Conservation (phyloP, 2,113 vertebrate species). For the Pan paniscus region DNA sequence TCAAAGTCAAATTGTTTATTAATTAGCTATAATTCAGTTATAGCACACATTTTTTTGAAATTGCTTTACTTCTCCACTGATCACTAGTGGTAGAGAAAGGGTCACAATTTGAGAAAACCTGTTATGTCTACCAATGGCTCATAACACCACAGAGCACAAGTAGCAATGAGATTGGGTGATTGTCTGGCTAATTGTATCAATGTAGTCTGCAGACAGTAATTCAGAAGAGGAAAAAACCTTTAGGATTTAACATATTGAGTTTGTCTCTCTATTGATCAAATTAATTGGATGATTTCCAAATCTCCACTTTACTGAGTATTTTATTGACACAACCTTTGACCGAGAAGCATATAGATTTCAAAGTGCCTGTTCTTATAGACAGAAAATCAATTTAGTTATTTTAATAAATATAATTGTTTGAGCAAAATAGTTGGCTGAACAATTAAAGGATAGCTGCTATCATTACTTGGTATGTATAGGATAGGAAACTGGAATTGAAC, state of each 20-base stretch:
- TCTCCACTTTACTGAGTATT: slow-evolving; percentile 66
- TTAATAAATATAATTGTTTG: slow-evolving; percentile 61
- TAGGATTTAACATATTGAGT: slow-evolving; percentile 60
- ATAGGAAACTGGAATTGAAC: background rate
- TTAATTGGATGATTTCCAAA: slow-evolving; percentile 76
- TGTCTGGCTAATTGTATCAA: background rate
- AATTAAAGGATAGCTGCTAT: slow-evolving; percentile 22
- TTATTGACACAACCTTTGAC: slow-evolving; percentile 72
- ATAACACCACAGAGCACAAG: background rate
- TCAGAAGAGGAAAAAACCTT: slow-evolving; percentile 20
- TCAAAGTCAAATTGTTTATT: background rate
- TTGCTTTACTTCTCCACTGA: background rate
- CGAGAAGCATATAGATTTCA: slow-evolving; percentile 62
- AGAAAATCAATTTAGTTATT: slow-evolving; percentile 68
- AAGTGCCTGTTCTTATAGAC: slow-evolving; percentile 65
- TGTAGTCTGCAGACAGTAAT: slow-evolving; percentile 32
- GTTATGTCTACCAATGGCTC: background rate
- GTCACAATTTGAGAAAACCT: background rate
- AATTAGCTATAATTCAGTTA: background rate
- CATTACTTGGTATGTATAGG: background rate
- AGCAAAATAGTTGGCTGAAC: slow-evolving; percentile 52
- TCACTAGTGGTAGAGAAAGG: background rate
- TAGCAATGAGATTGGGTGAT: background rate
- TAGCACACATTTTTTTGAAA: slow-evolving; percentile 4
- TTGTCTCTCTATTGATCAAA: slow-evolving; percentile 68